Evolutionary conservation across 1,140 invertebrate species (phyloP), one percentile per base, ranked within the genome.

Genomic region (Polyergus mexicanus): DNA sequence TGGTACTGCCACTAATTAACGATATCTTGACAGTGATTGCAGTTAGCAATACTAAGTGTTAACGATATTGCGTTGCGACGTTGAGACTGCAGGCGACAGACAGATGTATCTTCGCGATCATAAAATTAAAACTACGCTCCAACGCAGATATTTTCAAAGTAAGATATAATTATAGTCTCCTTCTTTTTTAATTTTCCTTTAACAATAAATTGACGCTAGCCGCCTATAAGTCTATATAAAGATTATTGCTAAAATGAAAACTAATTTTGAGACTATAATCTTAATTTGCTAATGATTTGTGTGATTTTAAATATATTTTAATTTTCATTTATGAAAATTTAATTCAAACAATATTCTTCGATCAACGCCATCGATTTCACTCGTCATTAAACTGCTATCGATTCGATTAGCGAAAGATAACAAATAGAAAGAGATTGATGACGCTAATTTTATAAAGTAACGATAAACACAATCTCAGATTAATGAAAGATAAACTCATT

Each of bases 1-100:
- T 86, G 65, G 76, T 84, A 88, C 88, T 90, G 88, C 88, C 84
- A 88, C 69, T 85, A 89, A 84, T 86, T 86, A 71, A 86, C 75
- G 65, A 72, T 86, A 91, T 85, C 77, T 62, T 81, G 51, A 84
- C 66, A 69, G 78, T 83, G 74, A 63, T 88, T 74, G 86, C 62
- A 72, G 74, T 60, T 63, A 85, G 88, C 88, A 86, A 89, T 88
- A 77, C 22, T 63, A 84, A 78, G n/a, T 13, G 75, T 69, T 63
- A 41, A 60, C 8, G 65, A 66, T 44, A 19, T 44, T 16, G 56
- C 58, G 35, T 58, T 13, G 35, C 25, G 35, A 62, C 35, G 22
- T 65, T 66, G 54, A 77, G 58, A 71, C 44, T 71, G 56, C 63
- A 56, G 38, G 11, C 60, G 72, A 44, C 41, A 63, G 25, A 19